Conservation (phyloP, 1,140 invertebrate genomes). For the Sarcophaga peregrina region DNA sequence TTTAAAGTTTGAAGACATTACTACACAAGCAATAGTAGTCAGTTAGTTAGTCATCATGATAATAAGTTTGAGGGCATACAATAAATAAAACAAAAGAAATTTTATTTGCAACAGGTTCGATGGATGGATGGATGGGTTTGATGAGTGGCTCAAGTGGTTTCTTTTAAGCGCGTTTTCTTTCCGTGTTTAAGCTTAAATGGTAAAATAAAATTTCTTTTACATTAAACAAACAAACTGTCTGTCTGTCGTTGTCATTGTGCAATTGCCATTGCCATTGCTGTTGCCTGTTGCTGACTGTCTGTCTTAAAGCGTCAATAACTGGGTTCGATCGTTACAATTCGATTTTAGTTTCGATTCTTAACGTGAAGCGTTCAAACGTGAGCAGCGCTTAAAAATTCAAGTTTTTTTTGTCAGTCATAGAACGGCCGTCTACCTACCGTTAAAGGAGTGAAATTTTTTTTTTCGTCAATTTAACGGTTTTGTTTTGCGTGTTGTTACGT, state of each 20-base stretch:
- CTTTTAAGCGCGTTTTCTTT: background rate
- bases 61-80: too few species aligned
- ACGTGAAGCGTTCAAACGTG: slow-evolving; percentile 33
- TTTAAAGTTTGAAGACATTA: too few species aligned
- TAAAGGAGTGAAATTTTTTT: slow-evolving; percentile 22
- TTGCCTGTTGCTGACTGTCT: background rate
- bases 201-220: background rate
- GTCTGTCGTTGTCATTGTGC: too few species aligned
- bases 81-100: too few species aligned
- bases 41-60: too few species aligned
- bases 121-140: too few species aligned
- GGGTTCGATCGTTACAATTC: slow-evolving; percentile 33
- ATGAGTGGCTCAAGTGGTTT: too few species aligned
- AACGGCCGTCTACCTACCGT: background rate
- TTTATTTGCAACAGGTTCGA: too few species aligned
- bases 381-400: background rate
- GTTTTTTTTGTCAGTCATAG: background rate
- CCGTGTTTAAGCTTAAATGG: background rate
- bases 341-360: slow-evolving; percentile 36
- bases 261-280: background rate
- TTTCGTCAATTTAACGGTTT: slow-evolving; percentile 16
- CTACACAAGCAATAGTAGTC: too few species aligned
- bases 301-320: slow-evolving; percentile 30
- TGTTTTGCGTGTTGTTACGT: too few species aligned
- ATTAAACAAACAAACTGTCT: too few species aligned